A percentile compares a stretch with the other conserved stretches of the same genome.
Conservation (phyloP, 2,888 invertebrate genomes). For the Cheilosia urbana region DNA sequence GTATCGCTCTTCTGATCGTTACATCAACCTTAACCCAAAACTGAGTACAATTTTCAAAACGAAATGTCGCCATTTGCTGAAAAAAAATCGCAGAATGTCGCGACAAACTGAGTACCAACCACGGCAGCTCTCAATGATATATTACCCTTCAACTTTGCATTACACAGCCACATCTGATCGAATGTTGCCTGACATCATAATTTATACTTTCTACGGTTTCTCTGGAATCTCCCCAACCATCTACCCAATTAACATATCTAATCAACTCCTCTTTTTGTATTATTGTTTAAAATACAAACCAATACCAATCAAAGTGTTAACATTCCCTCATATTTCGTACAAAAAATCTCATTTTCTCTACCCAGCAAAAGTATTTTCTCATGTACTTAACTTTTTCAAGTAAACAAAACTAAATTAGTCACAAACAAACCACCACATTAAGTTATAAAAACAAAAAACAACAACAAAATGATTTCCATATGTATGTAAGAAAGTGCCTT, state of each 20-base stretch:
- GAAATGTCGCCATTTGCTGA: too few relatives aligned
- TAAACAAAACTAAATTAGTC: slow-evolving; percentile 42
- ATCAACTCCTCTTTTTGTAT: background rate
- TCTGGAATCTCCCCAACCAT: background rate
- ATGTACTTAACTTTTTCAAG: slow-evolving; percentile 29
- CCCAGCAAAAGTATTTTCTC: slow-evolving; percentile 23
- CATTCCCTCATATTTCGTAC: slow-evolving; percentile 58
- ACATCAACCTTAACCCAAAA: too few relatives aligned
- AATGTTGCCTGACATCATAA: too few relatives aligned
- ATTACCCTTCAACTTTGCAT: too few relatives aligned
- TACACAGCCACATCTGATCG: too few relatives aligned
- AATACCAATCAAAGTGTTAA: slow-evolving; percentile 27
- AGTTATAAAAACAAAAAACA: slow-evolving; percentile 38
- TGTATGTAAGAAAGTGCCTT: slow-evolving; percentile 75
- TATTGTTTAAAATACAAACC: background rate
- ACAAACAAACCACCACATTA: slow-evolving; percentile 58
- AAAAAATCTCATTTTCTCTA: slow-evolving; percentile 26
- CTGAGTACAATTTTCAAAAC: too few relatives aligned
- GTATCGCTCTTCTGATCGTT: too few relatives aligned
- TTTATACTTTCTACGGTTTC: background rate
- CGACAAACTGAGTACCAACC: too few relatives aligned
- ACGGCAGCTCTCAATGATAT: too few relatives aligned
- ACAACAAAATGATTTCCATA: slow-evolving; percentile 60
- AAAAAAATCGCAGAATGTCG: too few relatives aligned
- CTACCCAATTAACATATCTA: slow-evolving; percentile 10